These are phyloP conservation scores for Solenopsis invicta DNA, from an alignment of 1,140 invertebrate species.

Conservation along the genomic window DNA sequence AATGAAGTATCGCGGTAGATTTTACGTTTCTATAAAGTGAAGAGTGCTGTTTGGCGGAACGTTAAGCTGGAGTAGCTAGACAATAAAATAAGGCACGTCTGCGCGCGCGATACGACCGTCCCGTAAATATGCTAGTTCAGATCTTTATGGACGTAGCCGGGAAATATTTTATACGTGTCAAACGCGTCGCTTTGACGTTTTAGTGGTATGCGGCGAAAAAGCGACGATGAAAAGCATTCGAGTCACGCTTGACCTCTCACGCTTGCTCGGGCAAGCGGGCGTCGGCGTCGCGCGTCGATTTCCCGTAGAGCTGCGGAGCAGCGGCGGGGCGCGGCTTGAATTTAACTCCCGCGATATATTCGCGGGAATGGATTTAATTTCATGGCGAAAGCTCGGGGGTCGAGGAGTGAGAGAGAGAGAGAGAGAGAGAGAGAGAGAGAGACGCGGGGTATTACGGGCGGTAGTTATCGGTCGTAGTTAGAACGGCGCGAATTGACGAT, in stretches of 20 bases:
- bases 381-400: background rate
- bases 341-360: conserved; percentile 28
- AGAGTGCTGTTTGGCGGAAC: background rate
- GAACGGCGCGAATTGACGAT: background rate
- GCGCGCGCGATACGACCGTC: background rate
- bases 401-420: too few relatives aligned
- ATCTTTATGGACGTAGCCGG: background rate
- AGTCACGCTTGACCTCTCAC: conserved; percentile 43
- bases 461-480: conserved; percentile 7
- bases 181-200: conserved; percentile 12
- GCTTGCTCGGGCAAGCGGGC: background rate
- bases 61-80: background rate
- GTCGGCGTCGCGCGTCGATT: too few relatives aligned
- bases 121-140: background rate
- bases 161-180: conserved; percentile 37
- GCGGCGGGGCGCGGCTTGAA: background rate
- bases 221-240: conserved; percentile 13
- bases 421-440: too few relatives aligned
- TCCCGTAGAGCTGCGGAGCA: background rate
- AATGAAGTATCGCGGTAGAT: background rate
- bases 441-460: background rate
- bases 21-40: background rate
- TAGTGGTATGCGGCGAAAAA: background rate
- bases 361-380: conserved; percentile 40
- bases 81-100: background rate